Percentiles rank a stretch among this genome's conserved stretches.
Conservation (phyloP, 2,797 vertebrate species). For the Nyctibius grandis region DNA sequence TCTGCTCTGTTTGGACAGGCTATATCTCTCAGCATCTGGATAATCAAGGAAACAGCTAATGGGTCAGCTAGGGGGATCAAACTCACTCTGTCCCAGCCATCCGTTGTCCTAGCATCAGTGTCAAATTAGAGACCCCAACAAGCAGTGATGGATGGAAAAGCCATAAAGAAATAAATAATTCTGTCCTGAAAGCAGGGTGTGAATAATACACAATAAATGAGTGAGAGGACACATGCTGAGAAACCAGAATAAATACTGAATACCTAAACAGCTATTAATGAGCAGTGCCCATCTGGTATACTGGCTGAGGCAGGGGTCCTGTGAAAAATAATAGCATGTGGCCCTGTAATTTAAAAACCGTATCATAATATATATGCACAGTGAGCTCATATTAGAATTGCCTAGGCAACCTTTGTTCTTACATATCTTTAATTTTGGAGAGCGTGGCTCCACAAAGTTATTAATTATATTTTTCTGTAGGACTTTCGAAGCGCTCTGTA, state of each 20-base stretch:
- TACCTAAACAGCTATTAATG: constrained; percentile 57
- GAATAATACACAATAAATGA: constrained; percentile 33
- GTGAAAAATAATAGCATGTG: constrained; percentile 45
- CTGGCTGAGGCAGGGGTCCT: constrained; percentile 10
- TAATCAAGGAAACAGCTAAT: background rate
- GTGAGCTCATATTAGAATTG: background rate
- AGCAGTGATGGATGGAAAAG: constrained; percentile 46
- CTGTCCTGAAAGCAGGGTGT: background rate
- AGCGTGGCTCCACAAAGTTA: background rate
- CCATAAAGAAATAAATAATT: constrained; percentile 32
- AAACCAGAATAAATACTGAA: constrained; percentile 46
- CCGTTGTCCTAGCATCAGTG: background rate
- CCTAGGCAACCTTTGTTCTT: constrained; percentile 18
- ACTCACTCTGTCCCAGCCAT: background rate
- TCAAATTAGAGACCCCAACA: constrained; percentile 24
- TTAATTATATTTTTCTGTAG: background rate
- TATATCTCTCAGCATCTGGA: background rate
- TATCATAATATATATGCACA: constrained; percentile 21
- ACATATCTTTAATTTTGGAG: background rate
- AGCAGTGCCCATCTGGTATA: constrained; percentile 45
- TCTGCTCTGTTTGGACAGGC: background rate
- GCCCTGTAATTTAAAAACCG: background rate
- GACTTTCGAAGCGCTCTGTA: background rate
- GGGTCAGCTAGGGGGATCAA: background rate
- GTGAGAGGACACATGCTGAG: constrained; percentile 40